Evolutionary conservation across 92 coral and sea anemone genomes (phyloP).

Genomic region (Bergia sp.): DNA sequence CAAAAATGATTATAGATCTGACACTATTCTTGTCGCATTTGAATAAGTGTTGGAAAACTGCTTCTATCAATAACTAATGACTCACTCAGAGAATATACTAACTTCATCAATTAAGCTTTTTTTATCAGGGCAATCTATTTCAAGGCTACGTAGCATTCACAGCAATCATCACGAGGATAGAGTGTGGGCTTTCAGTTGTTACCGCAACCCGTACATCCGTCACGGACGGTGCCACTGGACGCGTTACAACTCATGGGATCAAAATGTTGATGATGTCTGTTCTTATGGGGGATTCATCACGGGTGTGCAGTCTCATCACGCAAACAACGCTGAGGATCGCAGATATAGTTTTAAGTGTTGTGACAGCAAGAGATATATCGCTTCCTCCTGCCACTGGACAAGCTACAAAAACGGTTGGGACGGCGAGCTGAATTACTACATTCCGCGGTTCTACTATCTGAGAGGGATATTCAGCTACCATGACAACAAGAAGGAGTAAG

Average conservation of each 20-base stretch:
- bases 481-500: slow-evolving; percentile 31
- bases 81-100: too few species aligned
- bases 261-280: background rate
- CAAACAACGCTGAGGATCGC: background rate
- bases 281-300: background rate
- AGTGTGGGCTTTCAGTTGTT: slow-evolving; percentile 35
- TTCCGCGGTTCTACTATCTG: slow-evolving; percentile 2
- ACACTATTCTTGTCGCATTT: too few species aligned
- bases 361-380: background rate
- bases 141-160: slow-evolving; percentile 32
- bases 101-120: background rate
- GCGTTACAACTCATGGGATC: background rate
- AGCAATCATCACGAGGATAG: slow-evolving; percentile 44
- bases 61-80: too few species aligned
- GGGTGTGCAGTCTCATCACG: slow-evolving; percentile 8
- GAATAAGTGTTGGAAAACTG: too few species aligned
- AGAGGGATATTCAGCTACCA: slow-evolving; percentile 7
- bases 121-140: slow-evolving; percentile 27
- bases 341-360: slow-evolving; percentile 22
- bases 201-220: background rate
- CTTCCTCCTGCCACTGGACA: slow-evolving; percentile 20
- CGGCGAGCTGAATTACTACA: slow-evolving; percentile 9
- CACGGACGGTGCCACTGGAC: slow-evolving; percentile 21
- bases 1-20: too few species aligned
- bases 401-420: slow-evolving; percentile 26